Evolutionary conservation across 1,140 invertebrate genomes (phyloP), one percentile per base, ranked within the genome.

Genomic region (Zaprionus vittiger): DNA sequence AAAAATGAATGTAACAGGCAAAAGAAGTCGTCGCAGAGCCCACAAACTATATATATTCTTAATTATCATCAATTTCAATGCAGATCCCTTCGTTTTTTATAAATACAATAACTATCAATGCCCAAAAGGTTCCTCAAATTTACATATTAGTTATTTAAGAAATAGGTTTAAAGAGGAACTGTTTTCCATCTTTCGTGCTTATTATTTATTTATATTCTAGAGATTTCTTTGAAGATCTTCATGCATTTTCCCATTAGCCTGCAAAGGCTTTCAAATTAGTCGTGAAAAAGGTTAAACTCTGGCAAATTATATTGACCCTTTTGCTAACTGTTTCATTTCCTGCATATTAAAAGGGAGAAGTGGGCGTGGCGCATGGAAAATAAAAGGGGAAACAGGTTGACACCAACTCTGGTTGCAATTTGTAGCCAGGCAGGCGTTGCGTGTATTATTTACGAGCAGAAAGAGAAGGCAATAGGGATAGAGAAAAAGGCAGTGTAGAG

Each of bases 401-500:
- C 73, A 34, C 9, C 31, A 11, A 34, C 31, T 74, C 73, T 70
- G 81, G 63, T 69, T 79, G 85, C 85, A 89, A 89, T 89, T 89
- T 89, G 85, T 89, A 85, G 79, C 66, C 67, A 85, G 85, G 81
- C 77, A 71, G 74, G 83, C 74, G 67, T 89, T 84, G 84, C 85
- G 85, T 90, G 81, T 89, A 89, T 89, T 89, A 89, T 89, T 89
- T 89, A 85, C 79, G 84, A 87, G 79, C 73, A 64, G 56, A 57
- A 15, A 52, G 56, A 28, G 38, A 24, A 31, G 47, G 49, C 20
- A 24, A 56, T 28, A 56, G 17, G 44, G 11, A 44, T 28, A 34
- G 20, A 22, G 28, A 20, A 24, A 41, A 11, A 44, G 41, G 7
- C 15, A 54, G 22, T 11, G 31, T 7, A 5, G n/a, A 49, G 47